phyloP scores from a whole-genome alignment of 1,140 invertebrate species.

The Phthorimaea operculella region DNA sequence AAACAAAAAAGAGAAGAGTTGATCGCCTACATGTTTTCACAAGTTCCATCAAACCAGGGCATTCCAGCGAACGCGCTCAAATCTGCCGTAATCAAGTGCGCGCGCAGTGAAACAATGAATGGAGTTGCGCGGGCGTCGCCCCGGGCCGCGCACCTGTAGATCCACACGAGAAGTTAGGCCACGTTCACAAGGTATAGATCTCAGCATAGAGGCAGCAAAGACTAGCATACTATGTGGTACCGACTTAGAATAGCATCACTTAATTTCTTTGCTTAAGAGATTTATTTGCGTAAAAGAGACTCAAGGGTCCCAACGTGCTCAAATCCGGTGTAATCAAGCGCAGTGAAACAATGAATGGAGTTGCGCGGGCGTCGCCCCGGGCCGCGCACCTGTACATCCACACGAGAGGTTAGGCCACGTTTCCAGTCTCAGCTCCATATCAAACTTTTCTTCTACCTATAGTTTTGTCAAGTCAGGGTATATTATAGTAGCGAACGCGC shows the following conservation, averaged over 20 bases:
- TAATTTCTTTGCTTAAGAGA: background rate
- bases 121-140: conserved; percentile 54
- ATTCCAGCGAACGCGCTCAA: too few species aligned
- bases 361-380: conserved; percentile 50
- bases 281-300: background rate
- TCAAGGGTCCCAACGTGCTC: background rate
- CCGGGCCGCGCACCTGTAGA: conserved; percentile 53
- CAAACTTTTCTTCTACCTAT: too few species aligned
- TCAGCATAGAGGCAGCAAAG: too few species aligned
- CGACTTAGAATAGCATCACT: too few species aligned
- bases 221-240: background rate
- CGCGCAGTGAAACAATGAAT: conserved; percentile 52
- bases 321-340: background rate
- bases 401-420: conserved; percentile 15
- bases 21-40: too few species aligned
- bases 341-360: conserved; percentile 57
- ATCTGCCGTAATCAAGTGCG: too few species aligned
- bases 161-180: conserved; percentile 49
- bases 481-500: too few species aligned
- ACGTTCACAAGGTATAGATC: conserved; percentile 21
- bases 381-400: conserved; percentile 51
- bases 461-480: too few species aligned
- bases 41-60: too few species aligned
- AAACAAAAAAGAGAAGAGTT: too few species aligned
- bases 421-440: too few species aligned